Base-by-base conservation (phyloP, 2,797 vertebrate genomes). In the Lagorchestes hirsutus region DNA sequence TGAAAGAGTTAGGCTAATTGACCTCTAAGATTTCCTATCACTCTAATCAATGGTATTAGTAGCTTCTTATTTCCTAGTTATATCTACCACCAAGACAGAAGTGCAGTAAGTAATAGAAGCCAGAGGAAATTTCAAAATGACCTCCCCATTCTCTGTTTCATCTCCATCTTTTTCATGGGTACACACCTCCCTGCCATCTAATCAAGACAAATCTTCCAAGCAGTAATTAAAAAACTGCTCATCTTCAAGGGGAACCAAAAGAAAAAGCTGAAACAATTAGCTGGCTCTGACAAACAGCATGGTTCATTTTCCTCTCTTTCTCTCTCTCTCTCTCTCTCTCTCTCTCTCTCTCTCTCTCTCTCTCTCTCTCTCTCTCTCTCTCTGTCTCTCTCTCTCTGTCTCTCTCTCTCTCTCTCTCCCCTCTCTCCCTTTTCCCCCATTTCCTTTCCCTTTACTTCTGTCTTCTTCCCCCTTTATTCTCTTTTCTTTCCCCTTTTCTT, bases 181-280 rank as follows among this genome's bases (percentile, higher is more conserved):
- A 87, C 46, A 97, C 97, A 95, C 62, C 94, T 94, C 96, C 54
- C 90, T 90, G 93, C 91, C 92, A 92, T 95, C 97, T 98, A 98
- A 98, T 98, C 96, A 98, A 98, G 98, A 97, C 93, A 98, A 98
- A 98, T 98, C 94, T 94, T 98, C 96, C 93, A 90, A 82, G 52
- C 5, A 9, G 95, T 97, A 97, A 98, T 98, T 98, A 98, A 98
- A 98, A 96, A 92, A 98, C 96, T 97, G 94, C 93, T 98, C 95
- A 93, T 97, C 93, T 97, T 98, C 97, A 97, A 97, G 97, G 97
- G 96, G 93, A 95, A 93, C 94, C 92, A 87, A 94, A 97, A 95
- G 96, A 98, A 98, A 97, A 97, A 93, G 91, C 97, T 97, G 97
- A 96, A 98, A 98, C 95, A 98, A 98, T 98, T 96, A 98, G 91